Evolutionary conservation across 2,797 vertebrate species (phyloP).

Genomic region (Darevskia mixta): DNA sequence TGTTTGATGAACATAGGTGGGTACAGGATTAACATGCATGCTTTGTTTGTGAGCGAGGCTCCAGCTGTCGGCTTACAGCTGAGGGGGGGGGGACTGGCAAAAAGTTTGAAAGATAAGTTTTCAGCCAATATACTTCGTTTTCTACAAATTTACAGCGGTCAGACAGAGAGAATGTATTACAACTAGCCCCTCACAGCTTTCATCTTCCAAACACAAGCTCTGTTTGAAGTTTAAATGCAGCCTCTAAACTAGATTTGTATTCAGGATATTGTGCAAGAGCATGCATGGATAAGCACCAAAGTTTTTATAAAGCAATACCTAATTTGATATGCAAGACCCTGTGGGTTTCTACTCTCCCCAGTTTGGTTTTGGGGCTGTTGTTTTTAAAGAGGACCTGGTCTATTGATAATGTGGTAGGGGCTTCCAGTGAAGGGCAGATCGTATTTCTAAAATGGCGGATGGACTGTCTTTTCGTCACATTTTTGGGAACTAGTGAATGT

Average conservation of each 20-base stretch:
- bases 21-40: constrained; percentile 60
- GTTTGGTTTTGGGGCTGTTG: not conserved
- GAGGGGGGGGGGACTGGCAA: constrained; percentile 19
- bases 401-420: not conserved
- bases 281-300: not conserved
- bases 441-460: not conserved
- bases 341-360: not conserved
- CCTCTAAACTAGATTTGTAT: constrained; percentile 6
- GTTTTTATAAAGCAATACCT: not conserved
- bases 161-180: not conserved
- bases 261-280: not conserved
- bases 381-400: not conserved
- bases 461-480: not conserved
- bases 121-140: not conserved
- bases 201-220: constrained; percentile 10
- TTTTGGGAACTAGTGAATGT: not conserved
- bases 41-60: constrained; percentile 55
- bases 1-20: constrained; percentile 70
- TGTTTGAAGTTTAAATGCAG: constrained; percentile 2
- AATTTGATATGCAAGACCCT: not conserved
- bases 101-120: constrained; percentile 6
- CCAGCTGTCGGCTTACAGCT: not conserved
- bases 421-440: not conserved
- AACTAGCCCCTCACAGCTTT: not conserved
- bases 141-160: not conserved